phyloP scores from a whole-genome alignment of 2,113 vertebrate genomes.

The Phocoena sinus region DNA sequence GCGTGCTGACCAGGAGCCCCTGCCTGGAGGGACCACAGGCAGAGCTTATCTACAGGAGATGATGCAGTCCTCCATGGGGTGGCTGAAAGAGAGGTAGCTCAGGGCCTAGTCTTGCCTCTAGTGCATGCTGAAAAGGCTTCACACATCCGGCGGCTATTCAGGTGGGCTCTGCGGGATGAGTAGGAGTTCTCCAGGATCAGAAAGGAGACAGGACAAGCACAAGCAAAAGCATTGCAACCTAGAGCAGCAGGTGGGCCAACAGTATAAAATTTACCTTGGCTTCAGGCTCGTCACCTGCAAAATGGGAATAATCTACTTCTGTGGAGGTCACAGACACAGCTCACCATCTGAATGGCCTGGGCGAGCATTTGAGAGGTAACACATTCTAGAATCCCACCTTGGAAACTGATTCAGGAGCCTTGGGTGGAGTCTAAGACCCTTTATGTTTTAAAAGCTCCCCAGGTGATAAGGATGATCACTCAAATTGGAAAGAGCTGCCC shows the following conservation, averaged over 20 bases:
- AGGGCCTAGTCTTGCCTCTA: background rate
- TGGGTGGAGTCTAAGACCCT: background rate
- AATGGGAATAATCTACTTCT: background rate
- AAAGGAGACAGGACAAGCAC: background rate
- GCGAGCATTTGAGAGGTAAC: background rate
- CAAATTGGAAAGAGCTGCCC: background rate
- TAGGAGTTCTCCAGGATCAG: background rate
- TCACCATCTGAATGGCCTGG: background rate
- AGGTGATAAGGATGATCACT: background rate
- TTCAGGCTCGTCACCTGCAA: background rate
- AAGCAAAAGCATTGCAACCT: background rate
- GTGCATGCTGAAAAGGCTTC: background rate
- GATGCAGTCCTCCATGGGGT: accelerated
- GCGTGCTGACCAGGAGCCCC: background rate
- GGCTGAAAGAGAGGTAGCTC: too few relatives aligned
- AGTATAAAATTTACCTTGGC: background rate
- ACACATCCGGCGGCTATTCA: too few relatives aligned
- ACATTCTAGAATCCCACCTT: background rate
- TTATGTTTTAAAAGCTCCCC: background rate
- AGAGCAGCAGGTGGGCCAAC: background rate
- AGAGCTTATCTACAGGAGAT: background rate
- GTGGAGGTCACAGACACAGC: background rate
- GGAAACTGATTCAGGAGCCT: background rate
- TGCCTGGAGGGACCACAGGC: background rate
- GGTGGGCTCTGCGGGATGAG: background rate